Conservation (phyloP, 2,113 vertebrate species). For the Heterochromis multidens region DNA sequence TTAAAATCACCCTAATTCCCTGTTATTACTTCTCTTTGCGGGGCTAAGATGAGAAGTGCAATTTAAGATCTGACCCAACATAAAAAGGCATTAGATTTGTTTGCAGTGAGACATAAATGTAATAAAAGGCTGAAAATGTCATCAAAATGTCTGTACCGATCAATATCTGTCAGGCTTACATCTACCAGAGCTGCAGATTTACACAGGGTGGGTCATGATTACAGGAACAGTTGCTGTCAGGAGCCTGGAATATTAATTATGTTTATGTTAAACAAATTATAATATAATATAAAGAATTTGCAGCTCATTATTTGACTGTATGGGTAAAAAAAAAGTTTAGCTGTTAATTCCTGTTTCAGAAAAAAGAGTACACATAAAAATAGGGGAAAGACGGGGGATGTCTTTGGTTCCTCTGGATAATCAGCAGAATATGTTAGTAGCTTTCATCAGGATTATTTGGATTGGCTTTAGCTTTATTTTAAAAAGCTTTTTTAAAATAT, state of each 20-base stretch:
- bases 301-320: neutral
- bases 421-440: neutral
- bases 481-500: neutral
- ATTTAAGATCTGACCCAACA: conserved; percentile 11
- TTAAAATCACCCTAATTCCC: conserved; percentile 26
- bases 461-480: neutral
- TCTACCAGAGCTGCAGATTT: conserved; percentile 16
- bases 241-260: neutral
- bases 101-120: conserved; percentile 41
- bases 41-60: conserved; percentile 3
- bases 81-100: conserved; percentile 26
- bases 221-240: neutral
- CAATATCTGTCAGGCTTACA: conserved; percentile 32
- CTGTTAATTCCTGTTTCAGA: no score
- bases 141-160: conserved; percentile 23
- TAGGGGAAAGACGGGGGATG: neutral
- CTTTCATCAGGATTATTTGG: neutral
- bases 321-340: neutral
- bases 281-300: neutral
- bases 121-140: conserved; percentile 51
- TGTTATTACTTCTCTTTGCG: conserved; percentile 48
- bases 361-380: no score
- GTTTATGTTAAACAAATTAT: neutral
- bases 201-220: neutral
- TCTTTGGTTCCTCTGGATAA: neutral